Evolutionary conservation across 2,888 invertebrate genomes (phyloP).

Genomic region (Ryuthela nishihirai): DNA sequence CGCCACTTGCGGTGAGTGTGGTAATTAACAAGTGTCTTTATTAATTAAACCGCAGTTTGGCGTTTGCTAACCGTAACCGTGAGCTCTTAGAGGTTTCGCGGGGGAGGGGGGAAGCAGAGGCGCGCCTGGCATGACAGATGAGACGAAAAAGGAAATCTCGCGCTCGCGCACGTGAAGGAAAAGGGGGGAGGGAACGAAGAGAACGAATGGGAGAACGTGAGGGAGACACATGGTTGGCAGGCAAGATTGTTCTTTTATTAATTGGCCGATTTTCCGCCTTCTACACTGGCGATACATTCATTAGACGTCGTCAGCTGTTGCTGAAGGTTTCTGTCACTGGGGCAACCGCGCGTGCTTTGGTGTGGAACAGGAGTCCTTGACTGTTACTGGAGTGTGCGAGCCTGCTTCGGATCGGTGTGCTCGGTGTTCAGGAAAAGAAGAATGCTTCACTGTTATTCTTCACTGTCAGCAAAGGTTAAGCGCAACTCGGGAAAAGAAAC

Average conservation of each 20-base stretch:
- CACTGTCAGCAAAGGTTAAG: constrained; percentile 23
- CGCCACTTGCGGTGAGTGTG: constrained; percentile 32
- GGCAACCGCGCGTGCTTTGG: constrained; percentile 29
- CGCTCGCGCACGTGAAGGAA: constrained; percentile 15
- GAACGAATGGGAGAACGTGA: background rate
- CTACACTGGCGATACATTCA: constrained; percentile 36
- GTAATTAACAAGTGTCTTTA: constrained; percentile 37
- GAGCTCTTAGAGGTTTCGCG: too few species aligned
- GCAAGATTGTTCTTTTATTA: constrained; percentile 36
- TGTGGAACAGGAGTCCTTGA: constrained; percentile 21
- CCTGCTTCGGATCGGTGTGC: too few species aligned
- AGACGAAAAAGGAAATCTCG: too few species aligned
- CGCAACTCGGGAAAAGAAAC: too few species aligned
- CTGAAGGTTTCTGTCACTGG: constrained; percentile 31
- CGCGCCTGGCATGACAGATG: too few species aligned
- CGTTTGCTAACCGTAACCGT: too few species aligned
- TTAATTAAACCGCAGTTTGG: constrained; percentile 32
- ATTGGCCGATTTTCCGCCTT: constrained; percentile 37
- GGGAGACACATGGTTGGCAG: constrained; percentile 5
- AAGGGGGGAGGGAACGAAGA: constrained; percentile 5
- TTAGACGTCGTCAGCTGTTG: constrained; percentile 33
- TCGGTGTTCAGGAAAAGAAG: constrained; percentile 32
- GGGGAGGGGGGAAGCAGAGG: background rate
- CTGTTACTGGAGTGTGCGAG: too few species aligned
- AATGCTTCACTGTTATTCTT: constrained; percentile 27